Percentiles rank a stretch among this genome's conserved stretches.
Conservation (phyloP, 2,797 vertebrate genomes). For the Malacoraja senta region DNA sequence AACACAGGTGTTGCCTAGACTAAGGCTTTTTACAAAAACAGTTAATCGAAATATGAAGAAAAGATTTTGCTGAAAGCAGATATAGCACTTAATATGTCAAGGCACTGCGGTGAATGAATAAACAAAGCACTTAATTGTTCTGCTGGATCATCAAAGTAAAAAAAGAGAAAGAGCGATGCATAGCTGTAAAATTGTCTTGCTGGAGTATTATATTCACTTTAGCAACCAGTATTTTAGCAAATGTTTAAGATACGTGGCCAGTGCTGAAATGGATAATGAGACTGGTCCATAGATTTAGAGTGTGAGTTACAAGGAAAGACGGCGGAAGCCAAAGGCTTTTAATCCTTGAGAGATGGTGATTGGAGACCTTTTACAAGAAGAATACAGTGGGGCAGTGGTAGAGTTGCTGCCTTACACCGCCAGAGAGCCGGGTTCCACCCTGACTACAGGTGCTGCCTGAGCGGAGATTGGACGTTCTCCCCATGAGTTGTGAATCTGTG, state of each 20-base stretch:
- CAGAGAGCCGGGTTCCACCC: too few species aligned
- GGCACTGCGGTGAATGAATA: neutral
- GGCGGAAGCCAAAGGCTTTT: neutral
- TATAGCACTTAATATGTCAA: neutral
- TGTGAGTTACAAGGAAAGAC: neutral
- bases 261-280: neutral
- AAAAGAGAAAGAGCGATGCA: neutral
- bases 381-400: too few species aligned
- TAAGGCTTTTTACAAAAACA: neutral
- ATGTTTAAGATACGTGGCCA: neutral
- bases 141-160: neutral
- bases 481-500: too few species aligned
- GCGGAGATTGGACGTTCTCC: too few species aligned
- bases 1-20: neutral
- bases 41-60: neutral
- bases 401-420: too few species aligned
- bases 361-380: neutral
- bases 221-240: neutral
- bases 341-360: neutral
- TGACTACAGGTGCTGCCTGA: too few species aligned
- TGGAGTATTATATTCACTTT: slow-evolving; percentile 13
- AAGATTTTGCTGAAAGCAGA: neutral
- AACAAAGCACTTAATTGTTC: neutral
- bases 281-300: neutral
- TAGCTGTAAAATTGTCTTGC: neutral